Evolutionary conservation across 2,113 vertebrate species (phyloP), one percentile per base, ranked within the genome.

Genomic region (Pelvicachromis taeniatus): DNA sequence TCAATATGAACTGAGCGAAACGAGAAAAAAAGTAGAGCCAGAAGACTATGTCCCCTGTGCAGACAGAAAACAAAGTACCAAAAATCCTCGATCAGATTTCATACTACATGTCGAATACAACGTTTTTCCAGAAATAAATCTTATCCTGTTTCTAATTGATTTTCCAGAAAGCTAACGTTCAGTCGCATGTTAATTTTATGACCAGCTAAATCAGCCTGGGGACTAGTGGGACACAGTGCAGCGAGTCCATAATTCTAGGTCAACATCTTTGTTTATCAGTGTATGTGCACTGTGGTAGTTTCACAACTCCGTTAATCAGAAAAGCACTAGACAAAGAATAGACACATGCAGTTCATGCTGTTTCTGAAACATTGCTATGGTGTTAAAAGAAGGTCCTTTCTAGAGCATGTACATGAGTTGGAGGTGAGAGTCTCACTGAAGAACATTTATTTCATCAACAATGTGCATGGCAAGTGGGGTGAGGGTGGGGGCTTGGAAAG

Each of bases 371-470:
- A 5, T 33, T 10, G 4, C 42, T 50, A 16, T 33, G 58, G 50
- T 50, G 42, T 19, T 50, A 6, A 50, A 29, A 0, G 42, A 14
- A 81, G 58, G 16, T 7, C 19, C 19, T 42, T 12, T 53, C n/a
- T 17, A 3, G 61, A 53, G 86, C 9, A 38, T 31, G 77, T 53
- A 17, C 9, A 7, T 8, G 10, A 83, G 61, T 3, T 54, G 70
- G 75, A 80, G 82, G 84, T 77, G n/a, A 65, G 58, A 59, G 53
- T 87, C 21, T 19, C 68, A 52, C 17, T 31, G 26, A 9, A 50
- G 31, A 85, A 85, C 80, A 5, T 65, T 81, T 56, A 73, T 38
- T 80, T 48, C 68, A 61, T 75, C 42, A 31, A 55, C 65, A 59
- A 11, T 35, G 80, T 55, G 58, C 50, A 31, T 11, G 4, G 12